phyloP scores from a whole-genome alignment of 2,888 invertebrate genomes.

The Drosophila lacicola region DNA sequence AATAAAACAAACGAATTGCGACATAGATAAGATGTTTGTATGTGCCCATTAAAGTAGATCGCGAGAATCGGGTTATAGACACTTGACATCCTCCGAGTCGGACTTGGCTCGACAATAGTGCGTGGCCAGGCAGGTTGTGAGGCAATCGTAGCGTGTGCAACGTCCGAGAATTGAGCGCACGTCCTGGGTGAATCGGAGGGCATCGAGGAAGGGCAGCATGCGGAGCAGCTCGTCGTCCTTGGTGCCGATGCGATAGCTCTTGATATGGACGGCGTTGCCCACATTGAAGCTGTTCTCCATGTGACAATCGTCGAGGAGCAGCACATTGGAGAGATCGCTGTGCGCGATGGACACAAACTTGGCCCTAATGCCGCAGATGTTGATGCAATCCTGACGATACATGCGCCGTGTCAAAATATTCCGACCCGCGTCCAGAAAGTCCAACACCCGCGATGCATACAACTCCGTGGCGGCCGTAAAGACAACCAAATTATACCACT shows the following conservation, averaged over 20 bases:
- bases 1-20: neutral
- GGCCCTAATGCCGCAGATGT: constrained; percentile 21
- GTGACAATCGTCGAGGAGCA: constrained; percentile 47
- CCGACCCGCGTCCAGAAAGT: constrained; percentile 42
- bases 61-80: neutral
- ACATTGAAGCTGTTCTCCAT: constrained; percentile 44
- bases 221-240: constrained; percentile 31
- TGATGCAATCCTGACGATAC: constrained; percentile 44
- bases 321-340: constrained; percentile 28
- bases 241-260: constrained; percentile 19
- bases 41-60: no score
- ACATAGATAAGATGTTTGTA: neutral
- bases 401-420: constrained; percentile 32
- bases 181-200: constrained; percentile 50
- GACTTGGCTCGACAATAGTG: neutral
- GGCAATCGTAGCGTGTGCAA: neutral
- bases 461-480: constrained; percentile 33
- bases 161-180: constrained; percentile 50
- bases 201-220: constrained; percentile 53
- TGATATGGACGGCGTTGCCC: constrained; percentile 42
- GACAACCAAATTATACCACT: constrained; percentile 52
- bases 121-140: neutral
- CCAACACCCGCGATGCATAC: constrained; percentile 41
- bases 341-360: constrained; percentile 32
- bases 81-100: neutral